Conservation (phyloP, 2,113 vertebrate species). For the Lasiurus borealis region DNA sequence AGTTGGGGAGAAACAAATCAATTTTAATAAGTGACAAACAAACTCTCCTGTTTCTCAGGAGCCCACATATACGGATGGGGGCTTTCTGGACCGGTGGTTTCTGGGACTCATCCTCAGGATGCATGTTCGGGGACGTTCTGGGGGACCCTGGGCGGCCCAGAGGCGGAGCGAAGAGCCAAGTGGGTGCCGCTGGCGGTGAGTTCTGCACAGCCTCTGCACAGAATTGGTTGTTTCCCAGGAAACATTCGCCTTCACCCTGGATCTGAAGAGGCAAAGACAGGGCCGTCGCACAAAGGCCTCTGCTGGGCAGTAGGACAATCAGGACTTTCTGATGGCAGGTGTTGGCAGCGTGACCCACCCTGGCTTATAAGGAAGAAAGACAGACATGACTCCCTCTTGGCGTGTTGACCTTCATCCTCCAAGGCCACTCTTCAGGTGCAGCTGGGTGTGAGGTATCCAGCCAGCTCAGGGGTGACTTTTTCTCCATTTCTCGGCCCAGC, state of each 20-base stretch:
- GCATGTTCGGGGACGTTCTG: not conserved
- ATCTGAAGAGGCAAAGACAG: not conserved
- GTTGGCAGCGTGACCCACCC: not conserved
- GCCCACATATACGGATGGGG: not conserved
- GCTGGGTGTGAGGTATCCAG: not conserved
- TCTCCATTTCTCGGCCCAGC: not conserved
- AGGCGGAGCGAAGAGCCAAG: not conserved
- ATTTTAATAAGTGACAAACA: conserved; percentile 58
- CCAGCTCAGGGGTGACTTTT: not conserved
- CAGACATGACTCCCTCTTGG: not conserved
- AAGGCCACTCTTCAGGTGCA: not conserved
- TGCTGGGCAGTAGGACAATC: not conserved
- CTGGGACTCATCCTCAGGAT: not conserved
- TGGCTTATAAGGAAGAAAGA: not conserved
- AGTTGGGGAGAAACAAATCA: conserved; percentile 67
- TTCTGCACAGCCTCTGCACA: not conserved
- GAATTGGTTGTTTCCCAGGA: conserved; percentile 26
- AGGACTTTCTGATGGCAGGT: not conserved
- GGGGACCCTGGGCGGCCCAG: not conserved
- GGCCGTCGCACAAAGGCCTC: not conserved
- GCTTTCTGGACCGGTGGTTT: not conserved
- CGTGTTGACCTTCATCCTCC: not conserved
- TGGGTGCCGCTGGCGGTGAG: not conserved
- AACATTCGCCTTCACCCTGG: conserved; percentile 8
- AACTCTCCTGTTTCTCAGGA: conserved; percentile 51